Evolutionary conservation across 2,113 vertebrate species (phyloP), one percentile per base, ranked within the genome.

Genomic region (Protobothrops flavoviridis): DNA sequence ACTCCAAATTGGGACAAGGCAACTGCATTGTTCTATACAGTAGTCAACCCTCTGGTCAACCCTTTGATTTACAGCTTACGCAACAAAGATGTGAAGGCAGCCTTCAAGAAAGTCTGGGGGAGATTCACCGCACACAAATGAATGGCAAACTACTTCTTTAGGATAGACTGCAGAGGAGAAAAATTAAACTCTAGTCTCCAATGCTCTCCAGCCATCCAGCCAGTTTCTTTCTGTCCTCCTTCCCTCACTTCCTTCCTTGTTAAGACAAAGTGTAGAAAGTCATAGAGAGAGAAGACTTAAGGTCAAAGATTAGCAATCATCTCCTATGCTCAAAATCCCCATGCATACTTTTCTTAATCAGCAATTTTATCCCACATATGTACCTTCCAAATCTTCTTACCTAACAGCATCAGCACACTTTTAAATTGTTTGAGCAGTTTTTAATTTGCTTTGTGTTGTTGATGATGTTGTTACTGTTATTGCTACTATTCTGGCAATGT

Each of bases 11-110:
- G 94, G 81, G 96, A 96, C 64, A 97, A 96, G 89, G 92, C 94
- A 21, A 96, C 94, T 45, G 96, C 96, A 0, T 90, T 96, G 20
- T 96, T 97, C 91, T 97, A 96, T 45, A 97, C 96, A 0, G 96
- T 97, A 57, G 74, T 95, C 4, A 94, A 97, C 43, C 96, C 90
- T 0, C 91, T 95, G 94, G 24, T 95, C 85, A 95, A 96, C 59
- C 95, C 95, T 0, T 61, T 96, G 50, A 94, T 95, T 69, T 97
- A 96, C 85, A 96, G 95, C 33, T 91, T 95, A 20, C 55, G 94
- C 57, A 95, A 95, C 52, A 95, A 96, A 92, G 96, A 96, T 55
- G 92, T 96, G 21, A 95, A 96, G 85, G 52, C 87, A 55, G 91
- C 94, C 7, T 50, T 96, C 0, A 94, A 20, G n/a, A 96, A 95